These are phyloP conservation scores for Virgularia gustaviana DNA, from an alignment of 92 coral and sea anemone genomes.

Conservation along the genomic window DNA sequence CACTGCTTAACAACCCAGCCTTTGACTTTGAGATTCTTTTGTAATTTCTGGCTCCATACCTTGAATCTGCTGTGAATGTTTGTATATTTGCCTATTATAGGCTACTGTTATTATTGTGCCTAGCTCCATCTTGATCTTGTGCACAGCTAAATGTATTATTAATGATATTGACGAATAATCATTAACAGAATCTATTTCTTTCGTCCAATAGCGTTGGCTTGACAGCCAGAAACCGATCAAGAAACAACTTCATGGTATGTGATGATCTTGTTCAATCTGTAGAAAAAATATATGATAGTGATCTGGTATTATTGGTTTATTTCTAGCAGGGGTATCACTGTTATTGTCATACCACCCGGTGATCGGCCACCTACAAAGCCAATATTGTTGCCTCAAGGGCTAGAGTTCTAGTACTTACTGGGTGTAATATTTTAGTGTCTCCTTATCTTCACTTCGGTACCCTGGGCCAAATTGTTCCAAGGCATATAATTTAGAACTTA, in stretches of 20 bases:
- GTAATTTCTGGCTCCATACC: too few relatives aligned
- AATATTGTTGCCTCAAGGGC: neutral
- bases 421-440: neutral
- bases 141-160: constrained; percentile 8
- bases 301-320: neutral
- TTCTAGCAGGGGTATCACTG: too few relatives aligned
- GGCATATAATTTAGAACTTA: too few relatives aligned
- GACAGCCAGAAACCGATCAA: constrained; percentile 87
- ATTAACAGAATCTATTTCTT: constrained; percentile 16
- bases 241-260: constrained; percentile 80
- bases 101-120: too few relatives aligned
- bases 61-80: too few relatives aligned
- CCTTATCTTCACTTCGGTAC: neutral
- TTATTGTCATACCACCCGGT: too few relatives aligned
- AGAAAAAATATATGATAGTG: neutral
- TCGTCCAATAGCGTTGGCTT: constrained; percentile 72
- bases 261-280: neutral
- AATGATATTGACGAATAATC: constrained; percentile 5
- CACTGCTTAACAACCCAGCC: too few relatives aligned
- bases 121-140: too few relatives aligned
- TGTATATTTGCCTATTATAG: too few relatives aligned
- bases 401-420: neutral
- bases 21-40: too few relatives aligned
- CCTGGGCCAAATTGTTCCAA: neutral
- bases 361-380: too few relatives aligned